Base-by-base conservation (phyloP, 2,113 vertebrate species). In the Ailuropoda melanoleuca region DNA sequence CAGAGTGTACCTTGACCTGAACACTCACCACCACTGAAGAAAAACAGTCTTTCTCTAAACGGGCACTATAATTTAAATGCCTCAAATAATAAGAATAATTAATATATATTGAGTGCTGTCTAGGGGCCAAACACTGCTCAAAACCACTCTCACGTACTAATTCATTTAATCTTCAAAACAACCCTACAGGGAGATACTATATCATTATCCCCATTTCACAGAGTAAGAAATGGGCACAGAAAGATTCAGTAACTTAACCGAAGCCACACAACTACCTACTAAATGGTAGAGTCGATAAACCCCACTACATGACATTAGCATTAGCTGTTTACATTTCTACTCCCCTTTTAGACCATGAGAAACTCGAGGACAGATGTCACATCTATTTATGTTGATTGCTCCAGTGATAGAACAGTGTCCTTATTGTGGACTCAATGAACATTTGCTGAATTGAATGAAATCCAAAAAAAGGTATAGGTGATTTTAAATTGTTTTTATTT, bases 401-500 rank as follows among this genome's bases (percentile, higher is more conserved):
- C 29, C 48, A 88, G 29, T 60, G 62, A 58, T 46, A 17, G 13
- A 78, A 58, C 43, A 50, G 26, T 68, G 23, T 84, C 85, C 39
- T 50, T 83, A 9, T 23, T 23, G 5, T 46, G 39, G 48, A 43
- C 8, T 55, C 4, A 14, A 7, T 93, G 58, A 80, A 66, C 48
- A 56, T 72, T 53, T 80, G 43, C n/a, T 82, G 43, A 78, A 81
- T 50, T 90, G 19, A 50, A 53, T 81, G 29, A 90, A 90, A 90
- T 29, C 56, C 23, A 56, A 8, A 58, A 58, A 84, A 68, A 55
- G 43, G 5, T 58, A 82, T 1, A 66, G 77, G 13, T 50, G 37
- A 56, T 91, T 81, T 95, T 93, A 92, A 92, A 97, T 68, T 62
- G 31, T 75, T 75, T 48, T 48, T 37, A 23, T 78, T 86, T 90